Base-by-base conservation (phyloP, 2,797 vertebrate genomes). In the Buphagus erythrorhynchus region DNA sequence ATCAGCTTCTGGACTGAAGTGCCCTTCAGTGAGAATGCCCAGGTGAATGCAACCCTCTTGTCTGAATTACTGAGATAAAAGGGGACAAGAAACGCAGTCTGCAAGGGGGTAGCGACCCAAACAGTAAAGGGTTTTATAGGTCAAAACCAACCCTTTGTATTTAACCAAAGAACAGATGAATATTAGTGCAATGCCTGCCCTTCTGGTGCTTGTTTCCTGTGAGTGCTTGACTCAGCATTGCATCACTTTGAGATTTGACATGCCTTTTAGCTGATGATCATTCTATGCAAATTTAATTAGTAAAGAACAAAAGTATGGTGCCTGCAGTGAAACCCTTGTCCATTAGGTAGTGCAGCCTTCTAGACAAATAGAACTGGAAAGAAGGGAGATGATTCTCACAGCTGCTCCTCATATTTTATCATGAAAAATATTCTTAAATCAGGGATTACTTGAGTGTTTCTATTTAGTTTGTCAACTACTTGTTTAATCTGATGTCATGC, bases 51-150 rank as follows among this genome's bases (percentile, higher is more conserved):
- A 79, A 4, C 76, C 19, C 17, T 90, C 73, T 90, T 96, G 72
- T 93, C 74, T 94, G 90, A 92, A 52, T 82, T 81, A 48, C 46
- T 81, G 76, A 84, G 88, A 95, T 94, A 95, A 95, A 90, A 73
- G 0, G 16, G 58, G 86, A 91, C 86, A 81, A 91, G 72, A 80
- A 93, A 40, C 71, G 77, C 42, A 43, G 42, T 84, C 66, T 88
- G 77, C 43, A 52, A 75, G 51, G 46, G 58, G 15, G 26, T 78
- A 35, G 26, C 2, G 63, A 90, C 80, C 80, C 55, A 79, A 54
- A 78, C 0, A 0, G 24, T 72, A 72, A 65, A 77, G 17, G 46
- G 43, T 65, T 83, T 88, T 72, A 46, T 58, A 75, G 76, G 73
- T 90, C 68, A 80, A 83, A 94, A 2, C 13, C 40, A 83, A 33